Evolutionary conservation across 2,888 invertebrate genomes (phyloP).

Genomic region (Orchesellides sinensis): DNA sequence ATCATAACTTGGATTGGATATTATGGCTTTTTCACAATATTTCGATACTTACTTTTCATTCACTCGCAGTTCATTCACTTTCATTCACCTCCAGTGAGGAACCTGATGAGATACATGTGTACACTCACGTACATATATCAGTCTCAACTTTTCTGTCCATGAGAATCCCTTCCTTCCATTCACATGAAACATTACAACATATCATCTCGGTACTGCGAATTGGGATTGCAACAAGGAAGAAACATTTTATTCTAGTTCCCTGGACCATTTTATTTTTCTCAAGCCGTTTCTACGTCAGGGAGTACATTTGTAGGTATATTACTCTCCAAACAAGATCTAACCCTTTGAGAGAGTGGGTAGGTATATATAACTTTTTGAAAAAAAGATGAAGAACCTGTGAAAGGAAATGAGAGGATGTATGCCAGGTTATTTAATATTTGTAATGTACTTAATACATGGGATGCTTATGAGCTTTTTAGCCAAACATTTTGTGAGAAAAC

Average conservation of each 20-base stretch:
- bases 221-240: background rate
- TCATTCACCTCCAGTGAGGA: constrained; percentile 17
- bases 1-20: background rate
- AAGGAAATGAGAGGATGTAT: no score
- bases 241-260: no score
- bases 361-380: background rate
- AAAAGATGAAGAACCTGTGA: background rate
- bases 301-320: no score
- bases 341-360: background rate
- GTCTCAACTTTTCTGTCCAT: background rate
- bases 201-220: background rate
- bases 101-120: background rate
- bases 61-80: background rate
- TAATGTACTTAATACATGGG: no score
- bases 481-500: constrained; percentile 28
- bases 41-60: background rate
- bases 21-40: background rate
- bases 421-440: no score
- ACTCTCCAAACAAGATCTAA: background rate
- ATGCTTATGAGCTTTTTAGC: background rate
- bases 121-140: background rate
- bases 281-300: background rate
- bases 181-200: background rate
- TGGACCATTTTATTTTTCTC: background rate
- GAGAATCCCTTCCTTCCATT: background rate